Base-by-base conservation (phyloP, 2,113 vertebrate species). In the Connochaetes taurinus region DNA sequence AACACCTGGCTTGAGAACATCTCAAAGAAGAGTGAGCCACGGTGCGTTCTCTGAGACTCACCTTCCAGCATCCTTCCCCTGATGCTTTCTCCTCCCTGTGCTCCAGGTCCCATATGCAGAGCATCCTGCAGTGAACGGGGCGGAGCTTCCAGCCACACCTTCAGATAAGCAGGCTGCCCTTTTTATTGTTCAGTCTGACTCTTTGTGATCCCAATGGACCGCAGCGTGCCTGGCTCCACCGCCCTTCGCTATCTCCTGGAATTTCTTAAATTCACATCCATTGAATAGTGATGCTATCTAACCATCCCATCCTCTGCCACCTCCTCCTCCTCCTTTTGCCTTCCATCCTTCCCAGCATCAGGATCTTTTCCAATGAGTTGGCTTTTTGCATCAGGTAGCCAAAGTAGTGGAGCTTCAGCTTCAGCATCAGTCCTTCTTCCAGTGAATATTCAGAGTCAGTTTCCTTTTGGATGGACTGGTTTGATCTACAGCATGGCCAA, bases 1-100 rank as follows among this genome's bases (percentile, higher is more conserved):
- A 25, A 47, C 1, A 0, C 43, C n/a, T 33, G 4, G 8, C 31
- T 53, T 27, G 29, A 27, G 58, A 36, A 47, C 3, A 19, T 74
- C 45, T 90, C n/a, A 52, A 52, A 84, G n/a, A 27, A 52, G 60
- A 13, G 25, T 12, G 5, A 2, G 0, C 3, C 0, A 2, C 25
- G 8, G 33, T 8, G 8, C 8, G 0, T 43, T 50, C 60, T 78
- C 67, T 15, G 55, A 78, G 55, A 25, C 92, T 62, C 6, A 4
- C 45, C 25, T 62, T 52, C 67, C 71, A 80, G 55, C 50, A 43
- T 62, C 33, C n/a, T 19, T 25, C 52, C 67, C 67, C 9, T 0
- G 1, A 12, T 71, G 36, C 1, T 4, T 13, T 27, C 50, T 16
- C 40, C 13, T 40, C 25, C 84, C 50, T 12, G 45, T 25, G 9